Evolutionary conservation across 2,888 invertebrate species (phyloP).

Genomic region (Amphipyra berbera): DNA sequence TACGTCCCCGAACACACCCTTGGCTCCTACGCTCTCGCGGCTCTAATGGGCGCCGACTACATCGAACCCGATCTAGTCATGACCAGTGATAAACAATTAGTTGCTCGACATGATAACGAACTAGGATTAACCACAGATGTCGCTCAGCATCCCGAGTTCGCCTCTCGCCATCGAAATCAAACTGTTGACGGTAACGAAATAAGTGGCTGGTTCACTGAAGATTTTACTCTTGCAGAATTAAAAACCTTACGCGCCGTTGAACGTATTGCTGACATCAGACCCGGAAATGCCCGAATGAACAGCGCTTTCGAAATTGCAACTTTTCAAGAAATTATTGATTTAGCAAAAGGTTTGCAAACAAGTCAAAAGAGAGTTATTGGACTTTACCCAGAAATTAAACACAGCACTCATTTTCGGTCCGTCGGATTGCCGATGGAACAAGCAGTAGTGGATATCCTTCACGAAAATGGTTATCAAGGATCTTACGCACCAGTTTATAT

Average conservation of each 20-base stretch:
- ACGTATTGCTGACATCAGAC: constrained; percentile 76
- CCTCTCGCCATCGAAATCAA: constrained; percentile 72
- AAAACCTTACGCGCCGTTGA: constrained; percentile 79
- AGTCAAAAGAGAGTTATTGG: constrained; percentile 79
- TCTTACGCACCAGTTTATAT: constrained; percentile 77
- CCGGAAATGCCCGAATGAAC: constrained; percentile 80
- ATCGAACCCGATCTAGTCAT: constrained; percentile 85
- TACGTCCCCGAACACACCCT: constrained; percentile 85
- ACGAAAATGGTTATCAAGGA: constrained; percentile 75
- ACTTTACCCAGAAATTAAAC: constrained; percentile 84
- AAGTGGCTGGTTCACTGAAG: constrained; percentile 84
- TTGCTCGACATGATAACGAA: constrained; percentile 84
- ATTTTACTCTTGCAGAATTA: constrained; percentile 82
- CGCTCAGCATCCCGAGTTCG: constrained; percentile 72
- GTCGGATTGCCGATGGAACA: constrained; percentile 78
- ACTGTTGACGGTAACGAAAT: constrained; percentile 71
- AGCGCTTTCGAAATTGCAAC: constrained; percentile 77
- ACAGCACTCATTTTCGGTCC: constrained; percentile 75
- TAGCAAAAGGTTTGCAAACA: constrained; percentile 76
- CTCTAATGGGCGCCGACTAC: constrained; percentile 84
- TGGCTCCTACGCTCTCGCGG: constrained; percentile 81
- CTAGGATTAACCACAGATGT: constrained; percentile 79
- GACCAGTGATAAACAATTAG: constrained; percentile 78
- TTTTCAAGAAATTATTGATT: constrained; percentile 81
- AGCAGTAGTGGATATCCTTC: constrained; percentile 73